Evolutionary conservation across 64 coral and sea anemone genomes (phyloP).

Genomic region (Platygyra sinensis): DNA sequence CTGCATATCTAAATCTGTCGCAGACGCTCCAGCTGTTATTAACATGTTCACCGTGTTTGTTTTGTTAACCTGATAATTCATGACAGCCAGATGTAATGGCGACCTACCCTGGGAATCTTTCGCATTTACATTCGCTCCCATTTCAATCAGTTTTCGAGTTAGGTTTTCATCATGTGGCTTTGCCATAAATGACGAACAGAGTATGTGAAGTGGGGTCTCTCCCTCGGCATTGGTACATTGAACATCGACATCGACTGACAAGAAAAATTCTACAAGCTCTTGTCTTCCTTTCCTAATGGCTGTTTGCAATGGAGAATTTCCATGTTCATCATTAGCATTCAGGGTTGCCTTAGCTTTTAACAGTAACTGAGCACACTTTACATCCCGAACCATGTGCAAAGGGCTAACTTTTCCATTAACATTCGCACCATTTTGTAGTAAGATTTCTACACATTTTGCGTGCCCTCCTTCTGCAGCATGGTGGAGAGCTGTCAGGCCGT

Average conservation of each 20-base stretch:
- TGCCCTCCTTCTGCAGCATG: slow-evolving; percentile 32
- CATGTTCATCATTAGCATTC: too few species aligned
- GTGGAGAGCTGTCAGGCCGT: slow-evolving; percentile 40
- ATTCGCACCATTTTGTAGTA: slow-evolving; percentile 31
- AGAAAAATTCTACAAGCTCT: slow-evolving; percentile 33
- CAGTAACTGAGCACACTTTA: too few species aligned
- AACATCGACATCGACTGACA: slow-evolving; percentile 43
- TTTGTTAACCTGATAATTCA: neutral
- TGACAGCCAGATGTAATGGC: slow-evolving; percentile 44
- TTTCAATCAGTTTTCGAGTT: slow-evolving; percentile 38
- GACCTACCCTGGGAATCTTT: slow-evolving; percentile 38
- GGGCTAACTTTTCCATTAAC: too few species aligned
- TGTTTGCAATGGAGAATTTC: too few species aligned
- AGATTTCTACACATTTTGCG: slow-evolving; percentile 6
- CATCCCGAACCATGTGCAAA: too few species aligned
- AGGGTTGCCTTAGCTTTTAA: too few species aligned
- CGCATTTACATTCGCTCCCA: slow-evolving; percentile 58
- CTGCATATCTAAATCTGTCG: slow-evolving; percentile 40
- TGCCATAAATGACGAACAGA: slow-evolving; percentile 44
- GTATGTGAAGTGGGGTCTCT: slow-evolving; percentile 42
- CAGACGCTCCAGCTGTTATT: slow-evolving; percentile 39
- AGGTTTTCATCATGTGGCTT: slow-evolving; percentile 1
- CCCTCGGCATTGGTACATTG: slow-evolving; percentile 24
- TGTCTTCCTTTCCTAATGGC: too few species aligned
- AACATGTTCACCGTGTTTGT: slow-evolving; percentile 16